Conservation (phyloP, 2,888 invertebrate species). For the Mellilla xanthometata region DNA sequence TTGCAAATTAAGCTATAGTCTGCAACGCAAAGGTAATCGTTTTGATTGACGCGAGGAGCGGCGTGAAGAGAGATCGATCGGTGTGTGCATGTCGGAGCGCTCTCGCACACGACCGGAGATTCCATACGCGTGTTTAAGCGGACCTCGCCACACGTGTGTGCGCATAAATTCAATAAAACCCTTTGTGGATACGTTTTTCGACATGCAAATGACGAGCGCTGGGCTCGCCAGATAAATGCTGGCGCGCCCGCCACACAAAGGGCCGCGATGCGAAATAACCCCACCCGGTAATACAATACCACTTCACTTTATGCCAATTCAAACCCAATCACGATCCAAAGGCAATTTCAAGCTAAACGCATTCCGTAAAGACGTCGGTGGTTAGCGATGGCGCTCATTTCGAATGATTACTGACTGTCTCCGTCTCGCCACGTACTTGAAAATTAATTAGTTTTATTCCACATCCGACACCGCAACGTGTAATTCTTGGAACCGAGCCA, state of each 20-base stretch:
- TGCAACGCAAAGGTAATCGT: conserved; percentile 17
- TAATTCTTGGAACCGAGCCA: conserved; percentile 30
- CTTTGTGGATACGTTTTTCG: conserved; percentile 50
- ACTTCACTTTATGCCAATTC: conserved; percentile 23
- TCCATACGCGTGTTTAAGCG: conserved; percentile 42
- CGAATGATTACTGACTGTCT: conserved; percentile 25
- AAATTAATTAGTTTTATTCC: conserved; percentile 35
- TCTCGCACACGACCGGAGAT: conserved; percentile 40
- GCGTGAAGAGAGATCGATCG: conserved; percentile 26
- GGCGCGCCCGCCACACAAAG: conserved; percentile 25
- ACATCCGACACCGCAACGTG: conserved; percentile 21
- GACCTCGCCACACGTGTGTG: conserved; percentile 46
- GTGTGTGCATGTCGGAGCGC: conserved; percentile 31
- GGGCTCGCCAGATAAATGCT: conserved; percentile 43
- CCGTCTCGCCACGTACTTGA: conserved; percentile 29
- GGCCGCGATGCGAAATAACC: conserved; percentile 15
- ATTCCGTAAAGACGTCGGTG: conserved; percentile 32
- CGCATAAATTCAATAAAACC: conserved; percentile 68
- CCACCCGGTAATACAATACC: conserved; percentile 13
- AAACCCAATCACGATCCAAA: conserved; percentile 38
- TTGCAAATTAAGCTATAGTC: conserved; percentile 27
- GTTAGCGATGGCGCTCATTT: conserved; percentile 9
- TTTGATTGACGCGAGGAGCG: conserved; percentile 20
- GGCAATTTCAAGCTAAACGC: conserved; percentile 41
- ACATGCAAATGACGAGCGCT: conserved; percentile 48